A percentile compares a stretch with the other conserved stretches of the same genome.
Conservation (phyloP, 2,888 invertebrate genomes). For the Plutella xylostella region DNA sequence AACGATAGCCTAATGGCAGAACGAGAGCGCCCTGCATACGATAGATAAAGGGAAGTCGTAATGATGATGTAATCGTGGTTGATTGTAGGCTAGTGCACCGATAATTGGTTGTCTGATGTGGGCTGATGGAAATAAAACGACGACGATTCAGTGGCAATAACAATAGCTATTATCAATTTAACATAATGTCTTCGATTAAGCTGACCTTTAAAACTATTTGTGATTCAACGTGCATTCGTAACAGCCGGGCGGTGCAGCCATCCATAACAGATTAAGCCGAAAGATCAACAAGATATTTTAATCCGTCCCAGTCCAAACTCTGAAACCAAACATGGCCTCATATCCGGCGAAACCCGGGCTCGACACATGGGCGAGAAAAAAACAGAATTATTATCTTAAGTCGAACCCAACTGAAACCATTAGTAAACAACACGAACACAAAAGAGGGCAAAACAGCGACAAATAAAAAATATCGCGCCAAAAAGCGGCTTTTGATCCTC, state of each 20-base stretch:
- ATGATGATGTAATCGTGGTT: not conserved
- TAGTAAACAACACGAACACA: constrained; percentile 69
- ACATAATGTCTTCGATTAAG: no score
- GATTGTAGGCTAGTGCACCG: not conserved
- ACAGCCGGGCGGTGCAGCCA: constrained; percentile 1
- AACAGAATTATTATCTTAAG: constrained; percentile 67
- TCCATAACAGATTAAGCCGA: constrained; percentile 51
- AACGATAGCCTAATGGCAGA: constrained; percentile 47
- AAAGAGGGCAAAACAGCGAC: constrained; percentile 64
- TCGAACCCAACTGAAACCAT: constrained; percentile 67
- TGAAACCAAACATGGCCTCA: constrained; percentile 57
- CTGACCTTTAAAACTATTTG: not conserved
- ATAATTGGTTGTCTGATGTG: not conserved
- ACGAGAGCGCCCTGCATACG: not conserved
- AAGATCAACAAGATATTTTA: constrained; percentile 66
- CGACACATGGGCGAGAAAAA: constrained; percentile 64
- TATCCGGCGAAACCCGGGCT: constrained; percentile 59
- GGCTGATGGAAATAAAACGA: not conserved
- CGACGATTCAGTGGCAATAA: not conserved
- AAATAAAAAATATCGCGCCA: constrained; percentile 35
- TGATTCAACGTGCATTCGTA: no score
- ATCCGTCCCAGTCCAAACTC: constrained; percentile 56
- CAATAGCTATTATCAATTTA: no score
- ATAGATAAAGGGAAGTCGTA: constrained; percentile 1
- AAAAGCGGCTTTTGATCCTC: constrained; percentile 63